These are phyloP conservation scores for Drosophila sp. DNA, from an alignment of 1,140 invertebrate genomes.

Conservation along the genomic window DNA sequence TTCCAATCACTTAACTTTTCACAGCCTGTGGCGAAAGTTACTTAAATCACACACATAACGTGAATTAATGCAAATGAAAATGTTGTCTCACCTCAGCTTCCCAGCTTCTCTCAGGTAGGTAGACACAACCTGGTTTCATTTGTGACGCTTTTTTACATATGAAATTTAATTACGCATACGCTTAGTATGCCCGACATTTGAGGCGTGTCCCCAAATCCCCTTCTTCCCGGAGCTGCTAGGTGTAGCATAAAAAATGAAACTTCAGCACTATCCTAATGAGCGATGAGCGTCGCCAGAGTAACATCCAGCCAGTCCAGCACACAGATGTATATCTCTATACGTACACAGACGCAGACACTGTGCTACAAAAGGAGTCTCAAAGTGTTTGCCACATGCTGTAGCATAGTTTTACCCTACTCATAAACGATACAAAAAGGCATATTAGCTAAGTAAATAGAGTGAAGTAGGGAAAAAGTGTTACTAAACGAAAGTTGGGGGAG, in stretches of 20 bases:
- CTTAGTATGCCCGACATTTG: constrained; percentile 39
- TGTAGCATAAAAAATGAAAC: constrained; percentile 22
- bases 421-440: not conserved
- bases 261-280: constrained; percentile 66
- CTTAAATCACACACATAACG: constrained; percentile 28
- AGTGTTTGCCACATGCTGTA: constrained; percentile 18
- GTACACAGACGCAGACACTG: not conserved
- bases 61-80: constrained; percentile 42
- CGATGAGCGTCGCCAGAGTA: constrained; percentile 25
- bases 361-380: constrained; percentile 33
- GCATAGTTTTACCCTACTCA: constrained; percentile 3
- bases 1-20: constrained; percentile 67
- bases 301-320: not conserved
- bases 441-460: not conserved
- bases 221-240: not conserved
- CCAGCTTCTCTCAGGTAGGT: not conserved
- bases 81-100: constrained; percentile 26
- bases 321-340: not conserved
- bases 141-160: constrained; percentile 36
- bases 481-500: no score
- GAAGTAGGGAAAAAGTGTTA: no score
- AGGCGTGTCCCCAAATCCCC: not conserved
- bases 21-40: constrained; percentile 18
- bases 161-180: constrained; percentile 77
- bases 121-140: constrained; percentile 62